Evolutionary conservation across 2,113 vertebrate species (phyloP).

Genomic region (Orcinus orca): DNA sequence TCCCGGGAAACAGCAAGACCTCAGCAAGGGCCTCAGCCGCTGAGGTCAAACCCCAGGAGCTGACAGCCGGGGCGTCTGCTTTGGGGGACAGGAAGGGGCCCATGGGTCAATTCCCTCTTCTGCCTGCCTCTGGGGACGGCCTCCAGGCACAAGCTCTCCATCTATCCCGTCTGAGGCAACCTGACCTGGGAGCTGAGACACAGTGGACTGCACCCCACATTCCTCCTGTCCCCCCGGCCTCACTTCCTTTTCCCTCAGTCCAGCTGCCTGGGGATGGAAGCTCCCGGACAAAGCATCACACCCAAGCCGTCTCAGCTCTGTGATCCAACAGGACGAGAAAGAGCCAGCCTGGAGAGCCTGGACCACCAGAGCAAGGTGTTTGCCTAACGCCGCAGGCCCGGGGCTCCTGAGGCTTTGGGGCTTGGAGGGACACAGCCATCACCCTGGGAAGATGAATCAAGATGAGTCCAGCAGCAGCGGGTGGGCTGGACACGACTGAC

Average conservation of each 20-base stretch:
- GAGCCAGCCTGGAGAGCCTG: too few relatives aligned
- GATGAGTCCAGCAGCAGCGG: not conserved
- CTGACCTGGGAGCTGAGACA: not conserved
- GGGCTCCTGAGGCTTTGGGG: not conserved
- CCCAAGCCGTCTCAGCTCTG: too few relatives aligned
- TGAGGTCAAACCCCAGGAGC: too few relatives aligned
- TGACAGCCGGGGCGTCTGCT: not conserved
- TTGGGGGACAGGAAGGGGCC: not conserved
- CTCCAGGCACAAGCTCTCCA: not conserved
- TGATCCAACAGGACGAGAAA: fast-evolving
- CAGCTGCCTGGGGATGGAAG: not conserved
- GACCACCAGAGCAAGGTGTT: fast-evolving
- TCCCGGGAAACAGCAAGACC: not conserved
- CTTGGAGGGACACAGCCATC: fast-evolving
- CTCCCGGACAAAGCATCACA: fast-evolving
- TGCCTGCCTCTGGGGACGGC: not conserved
- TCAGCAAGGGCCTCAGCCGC: not conserved
- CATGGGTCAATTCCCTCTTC: too few relatives aligned
- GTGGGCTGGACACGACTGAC: fast-evolving
- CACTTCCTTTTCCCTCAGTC: not conserved
- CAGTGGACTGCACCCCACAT: not conserved
- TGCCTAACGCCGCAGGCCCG: too few relatives aligned
- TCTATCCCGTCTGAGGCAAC: not conserved
- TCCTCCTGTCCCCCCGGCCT: not conserved
- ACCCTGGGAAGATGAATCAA: not conserved